Conservation (phyloP, 2,888 invertebrate genomes). For the Harpalus rufipes region DNA sequence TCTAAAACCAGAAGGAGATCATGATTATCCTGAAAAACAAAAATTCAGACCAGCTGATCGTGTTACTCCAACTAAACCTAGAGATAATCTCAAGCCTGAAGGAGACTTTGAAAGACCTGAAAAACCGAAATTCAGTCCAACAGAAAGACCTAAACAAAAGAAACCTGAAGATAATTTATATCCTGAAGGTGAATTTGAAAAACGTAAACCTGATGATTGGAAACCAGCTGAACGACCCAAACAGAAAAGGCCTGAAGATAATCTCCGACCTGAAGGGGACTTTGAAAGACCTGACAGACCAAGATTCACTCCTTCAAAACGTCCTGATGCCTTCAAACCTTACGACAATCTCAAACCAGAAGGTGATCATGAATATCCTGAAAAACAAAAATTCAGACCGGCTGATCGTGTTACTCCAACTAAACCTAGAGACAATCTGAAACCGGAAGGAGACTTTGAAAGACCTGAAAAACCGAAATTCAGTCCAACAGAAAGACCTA, state of each 20-base stretch:
- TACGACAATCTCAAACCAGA: conserved; percentile 73
- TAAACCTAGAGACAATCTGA: conserved; percentile 78
- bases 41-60: conserved; percentile 77
- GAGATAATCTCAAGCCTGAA: conserved; percentile 77
- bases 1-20: conserved; percentile 77
- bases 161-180: conserved; percentile 80
- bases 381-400: conserved; percentile 70
- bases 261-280: conserved; percentile 79
- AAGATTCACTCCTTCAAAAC: conserved; percentile 71
- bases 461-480: conserved; percentile 76
- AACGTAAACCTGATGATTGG: conserved; percentile 70
- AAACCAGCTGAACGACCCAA: conserved; percentile 74
- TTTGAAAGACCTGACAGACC: conserved; percentile 76
- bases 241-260: conserved; percentile 77
- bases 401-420: conserved; percentile 76
- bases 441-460: conserved; percentile 78
- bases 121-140: conserved; percentile 74
- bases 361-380: conserved; percentile 78
- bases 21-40: conserved; percentile 72
- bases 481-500: conserved; percentile 81
- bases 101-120: conserved; percentile 76
- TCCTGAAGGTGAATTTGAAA: conserved; percentile 79
- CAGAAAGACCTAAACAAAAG: conserved; percentile 76
- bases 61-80: conserved; percentile 75
- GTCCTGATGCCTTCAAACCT: conserved; percentile 72